Base-by-base conservation (phyloP, 1,140 invertebrate genomes). In the Harpegnathos saltator region DNA sequence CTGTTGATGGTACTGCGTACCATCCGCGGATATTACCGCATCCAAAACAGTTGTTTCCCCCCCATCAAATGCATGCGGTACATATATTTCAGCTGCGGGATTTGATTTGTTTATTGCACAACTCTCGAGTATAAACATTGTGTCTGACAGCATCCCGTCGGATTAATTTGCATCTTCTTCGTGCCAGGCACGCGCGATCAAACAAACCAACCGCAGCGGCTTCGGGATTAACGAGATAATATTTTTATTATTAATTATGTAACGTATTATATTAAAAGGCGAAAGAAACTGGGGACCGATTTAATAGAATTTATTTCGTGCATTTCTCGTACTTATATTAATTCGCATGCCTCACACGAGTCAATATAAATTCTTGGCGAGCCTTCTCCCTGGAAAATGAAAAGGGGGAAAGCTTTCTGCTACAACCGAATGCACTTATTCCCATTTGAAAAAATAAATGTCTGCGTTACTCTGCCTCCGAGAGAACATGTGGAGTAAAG, bases 91-190 rank as follows among this genome's bases (percentile, higher is more conserved):
- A 48, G n/a, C 22, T 44, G 2, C 3, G 17, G 3, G 26, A 29
- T 48, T 78, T 58, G 75, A 48, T 19, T 3, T 58, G 52, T 44
- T 58, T 69, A 22, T 44, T 54, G n/a, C 38, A 15, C 17, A 38
- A 54, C 29, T 68, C 29, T 78, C 33, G 22, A 7, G 12, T 5
- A 59, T 24, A 65, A 77, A 58, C 14, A 38, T 38, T 56, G 68
- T 12, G 29, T 38, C 19, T n/a, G 19, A 54, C 38, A 68, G 52
- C 29, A 33, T 33, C 1, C 29, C 29, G 29, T 33, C 29, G 29
- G 5, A 33, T 33, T 33, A 33, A 33, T 33, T 33, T 33, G 29
- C 29, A 33, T 33, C 29, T 33, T 33, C 29, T 33, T 33, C 29
- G 29, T 33, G 52, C 52, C 26, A 3, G 14, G 17, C 38, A 26